Percentiles rank a stretch among this genome's conserved stretches.
These are phyloP conservation scores for Arrhamphus sclerolepis DNA, from an alignment of 2,797 vertebrate species.

Conservation along the genomic window DNA sequence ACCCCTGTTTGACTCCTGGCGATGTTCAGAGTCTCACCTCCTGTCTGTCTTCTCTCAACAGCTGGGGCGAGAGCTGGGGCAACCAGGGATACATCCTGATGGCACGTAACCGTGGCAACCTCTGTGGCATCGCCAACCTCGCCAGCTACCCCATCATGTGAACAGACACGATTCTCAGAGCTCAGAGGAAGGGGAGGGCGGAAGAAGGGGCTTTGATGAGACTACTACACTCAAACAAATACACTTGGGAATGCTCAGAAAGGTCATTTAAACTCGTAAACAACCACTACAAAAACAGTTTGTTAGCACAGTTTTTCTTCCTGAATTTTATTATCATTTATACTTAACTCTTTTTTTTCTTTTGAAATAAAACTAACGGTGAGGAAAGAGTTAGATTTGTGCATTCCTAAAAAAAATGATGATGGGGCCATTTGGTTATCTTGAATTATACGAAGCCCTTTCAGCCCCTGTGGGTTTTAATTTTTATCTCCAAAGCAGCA, in stretches of 20 bases:
- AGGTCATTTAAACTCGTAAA: not conserved
- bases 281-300: constrained; percentile 5
- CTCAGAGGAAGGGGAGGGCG: not conserved
- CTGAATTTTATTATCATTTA: not conserved
- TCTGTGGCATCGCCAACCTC: constrained; percentile 84
- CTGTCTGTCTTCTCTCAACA: constrained; percentile 43
- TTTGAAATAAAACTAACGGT: no score
- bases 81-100: constrained; percentile 82
- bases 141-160: constrained; percentile 83
- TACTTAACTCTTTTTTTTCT: not conserved
- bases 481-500: constrained; percentile 19
- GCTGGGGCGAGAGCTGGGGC: constrained; percentile 83
- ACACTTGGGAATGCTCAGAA: not conserved
- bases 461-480: constrained; percentile 1
- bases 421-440: not conserved
- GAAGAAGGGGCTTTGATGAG: not conserved
- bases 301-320: not conserved
- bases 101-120: constrained; percentile 83
- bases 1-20: constrained; percentile 9
- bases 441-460: constrained; percentile 25
- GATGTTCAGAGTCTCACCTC: not conserved
- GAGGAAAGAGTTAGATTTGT: not conserved
- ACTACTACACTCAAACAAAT: constrained; percentile 8
- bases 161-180: constrained; percentile 3
- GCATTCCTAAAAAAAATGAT: not conserved